Conservation (phyloP, 2,797 vertebrate genomes). For the Naso thynnoides region DNA sequence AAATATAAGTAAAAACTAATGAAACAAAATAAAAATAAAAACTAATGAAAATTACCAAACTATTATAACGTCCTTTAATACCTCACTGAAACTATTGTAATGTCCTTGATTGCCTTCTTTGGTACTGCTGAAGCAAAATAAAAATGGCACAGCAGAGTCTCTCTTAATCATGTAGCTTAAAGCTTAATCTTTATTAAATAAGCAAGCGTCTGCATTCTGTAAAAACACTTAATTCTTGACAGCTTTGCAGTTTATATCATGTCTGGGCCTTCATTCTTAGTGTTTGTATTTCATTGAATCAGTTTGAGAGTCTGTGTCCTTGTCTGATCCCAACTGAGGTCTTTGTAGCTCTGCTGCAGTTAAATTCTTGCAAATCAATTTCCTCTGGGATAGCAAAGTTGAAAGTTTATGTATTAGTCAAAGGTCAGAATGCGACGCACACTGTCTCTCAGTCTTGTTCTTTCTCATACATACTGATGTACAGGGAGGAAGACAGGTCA, state of each 20-base stretch:
- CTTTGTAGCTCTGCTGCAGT: conserved; percentile 19
- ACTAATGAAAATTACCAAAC: too few species aligned
- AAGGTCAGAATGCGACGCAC: conserved; percentile 34
- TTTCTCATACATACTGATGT: conserved; percentile 14
- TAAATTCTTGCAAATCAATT: conserved; percentile 54
- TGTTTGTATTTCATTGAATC: conserved; percentile 45
- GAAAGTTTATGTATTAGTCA: conserved; percentile 45
- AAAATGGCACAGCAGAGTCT: background rate
- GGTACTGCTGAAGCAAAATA: conserved; percentile 8
- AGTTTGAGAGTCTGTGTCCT: conserved; percentile 14
- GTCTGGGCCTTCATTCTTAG: conserved; percentile 42
- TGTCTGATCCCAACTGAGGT: conserved; percentile 42
- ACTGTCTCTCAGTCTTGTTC: background rate
- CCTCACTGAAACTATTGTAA: too few species aligned
- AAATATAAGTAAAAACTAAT: too few species aligned
- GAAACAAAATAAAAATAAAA: too few species aligned
- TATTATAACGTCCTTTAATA: too few species aligned
- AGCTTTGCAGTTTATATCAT: conserved; percentile 26
- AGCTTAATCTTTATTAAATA: conserved; percentile 13
- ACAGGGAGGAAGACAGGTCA: conserved; percentile 45
- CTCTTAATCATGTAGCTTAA: conserved; percentile 10
- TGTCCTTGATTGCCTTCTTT: too few species aligned
- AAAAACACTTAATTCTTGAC: conserved; percentile 14
- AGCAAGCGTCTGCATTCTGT: conserved; percentile 15
- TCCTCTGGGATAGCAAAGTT: conserved; percentile 51